phyloP scores from a whole-genome alignment of 2,888 invertebrate genomes.

The Baccha elongata region DNA sequence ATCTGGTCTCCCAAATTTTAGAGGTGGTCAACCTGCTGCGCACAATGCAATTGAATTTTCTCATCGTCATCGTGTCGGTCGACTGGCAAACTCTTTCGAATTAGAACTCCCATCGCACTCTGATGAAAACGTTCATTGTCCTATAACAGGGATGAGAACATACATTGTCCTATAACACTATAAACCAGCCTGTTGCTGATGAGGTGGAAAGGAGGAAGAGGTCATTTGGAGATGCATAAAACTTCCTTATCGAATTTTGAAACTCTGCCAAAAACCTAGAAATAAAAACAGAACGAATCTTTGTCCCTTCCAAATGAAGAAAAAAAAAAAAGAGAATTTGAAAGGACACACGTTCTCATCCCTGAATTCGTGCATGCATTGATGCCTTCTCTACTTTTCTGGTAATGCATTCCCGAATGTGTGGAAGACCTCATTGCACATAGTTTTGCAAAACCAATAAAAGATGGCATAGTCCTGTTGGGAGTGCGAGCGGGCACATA shows the following conservation, averaged over 20 bases:
- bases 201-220: not conserved
- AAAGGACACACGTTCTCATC: constrained; percentile 50
- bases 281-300: constrained; percentile 10
- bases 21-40: constrained; percentile 57
- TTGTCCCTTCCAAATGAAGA: not conserved
- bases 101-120: constrained; percentile 22
- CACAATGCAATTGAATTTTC: constrained; percentile 62
- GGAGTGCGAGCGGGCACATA: not conserved
- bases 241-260: constrained; percentile 54
- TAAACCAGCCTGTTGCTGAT: constrained; percentile 49
- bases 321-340: no score
- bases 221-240: not conserved
- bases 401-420: constrained; percentile 63
- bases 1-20: constrained; percentile 27
- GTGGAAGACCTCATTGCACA: constrained; percentile 66
- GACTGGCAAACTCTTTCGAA: constrained; percentile 45
- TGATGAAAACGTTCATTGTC: constrained; percentile 49
- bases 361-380: constrained; percentile 54
- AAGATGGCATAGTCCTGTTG: constrained; percentile 33
- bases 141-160: no score
- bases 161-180: constrained; percentile 37
- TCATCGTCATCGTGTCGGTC: constrained; percentile 6
- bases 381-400: constrained; percentile 30
- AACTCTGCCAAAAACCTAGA: constrained; percentile 36
- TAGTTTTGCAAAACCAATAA: constrained; percentile 65